Base-by-base conservation (phyloP, 2,113 vertebrate genomes). In the Eolophus roseicapilla region DNA sequence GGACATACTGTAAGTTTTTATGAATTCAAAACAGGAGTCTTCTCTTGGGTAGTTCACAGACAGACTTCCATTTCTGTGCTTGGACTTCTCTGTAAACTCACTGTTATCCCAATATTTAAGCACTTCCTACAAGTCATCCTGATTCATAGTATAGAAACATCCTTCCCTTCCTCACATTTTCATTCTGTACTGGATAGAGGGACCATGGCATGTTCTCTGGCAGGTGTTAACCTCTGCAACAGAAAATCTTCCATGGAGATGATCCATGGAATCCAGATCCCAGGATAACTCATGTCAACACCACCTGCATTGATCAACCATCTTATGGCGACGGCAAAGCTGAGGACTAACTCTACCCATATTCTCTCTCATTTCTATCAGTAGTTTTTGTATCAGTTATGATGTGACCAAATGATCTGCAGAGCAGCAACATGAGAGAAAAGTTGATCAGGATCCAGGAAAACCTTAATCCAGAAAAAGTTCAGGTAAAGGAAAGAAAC, bases 41-140 rank as follows among this genome's bases (percentile, higher is more conserved):
- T 47, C 41, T 74, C 39, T 52, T 37, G 29, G 7, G 29, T 64
- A 39, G 8, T 31, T 95, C 57, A 64, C 1, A 5, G 65, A 0
- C 28, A 82, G 41, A 39, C n/a, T 86, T 81, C 37, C 15, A 29
- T 46, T 82, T 82, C 33, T 69, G 44, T 47, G 15, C 33, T 75
- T 33, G 27, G 55, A 35, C 17, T 53, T 52, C 64, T 89, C 52
- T 62, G 25, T 52, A 49, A 87, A 79, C 8, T 87, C 16, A 43
- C 13, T 9, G 8, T 31, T 74, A 33, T n/a, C 19, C 28, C 31
- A 57, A 10, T 0, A 0, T 71, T 93, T 65, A 50, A 86, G 15
- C 17, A 63, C 9, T 24, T 63, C 28, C 44, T 69, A 31, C 11
- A 64, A 62, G n/a, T 49, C 53, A 67, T 55, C 17, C 53, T 49